These are phyloP conservation scores for Lynx canadensis DNA, from an alignment of 2,113 vertebrate genomes.

Conservation along the genomic window DNA sequence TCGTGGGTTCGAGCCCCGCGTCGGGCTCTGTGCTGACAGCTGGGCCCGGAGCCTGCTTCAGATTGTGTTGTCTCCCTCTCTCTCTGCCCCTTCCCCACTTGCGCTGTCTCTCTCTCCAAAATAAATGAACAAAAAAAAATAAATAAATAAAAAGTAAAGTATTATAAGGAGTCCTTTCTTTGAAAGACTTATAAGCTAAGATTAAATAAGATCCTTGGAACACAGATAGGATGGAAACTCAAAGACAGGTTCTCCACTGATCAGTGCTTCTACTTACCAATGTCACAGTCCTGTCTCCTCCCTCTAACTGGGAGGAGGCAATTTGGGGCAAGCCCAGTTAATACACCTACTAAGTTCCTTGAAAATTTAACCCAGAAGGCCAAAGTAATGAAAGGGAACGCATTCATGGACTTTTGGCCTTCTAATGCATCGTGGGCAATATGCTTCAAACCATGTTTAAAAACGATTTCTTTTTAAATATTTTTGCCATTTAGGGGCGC, in stretches of 20 bases:
- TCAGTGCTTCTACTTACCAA: background rate
- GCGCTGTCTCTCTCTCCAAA: too few species aligned
- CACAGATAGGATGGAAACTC: background rate
- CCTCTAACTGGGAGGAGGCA: background rate
- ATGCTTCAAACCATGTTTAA: background rate
- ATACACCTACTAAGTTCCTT: background rate
- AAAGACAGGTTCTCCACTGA: background rate
- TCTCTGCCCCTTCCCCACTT: too few species aligned
- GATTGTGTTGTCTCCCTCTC: too few species aligned
- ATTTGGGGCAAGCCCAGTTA: background rate
- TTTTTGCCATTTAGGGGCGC: background rate
- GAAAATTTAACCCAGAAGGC: constrained; percentile 19
- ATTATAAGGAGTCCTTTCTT: background rate
- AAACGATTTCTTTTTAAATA: background rate
- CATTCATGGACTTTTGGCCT: background rate
- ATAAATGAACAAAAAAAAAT: too few species aligned
- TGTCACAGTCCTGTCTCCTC: background rate
- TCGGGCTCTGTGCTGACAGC: too few species aligned
- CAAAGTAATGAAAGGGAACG: background rate
- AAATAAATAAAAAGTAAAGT: too few species aligned
- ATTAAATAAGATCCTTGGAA: background rate
- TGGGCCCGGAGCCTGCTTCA: too few species aligned
- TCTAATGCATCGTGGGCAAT: background rate
- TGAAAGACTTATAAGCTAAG: background rate
- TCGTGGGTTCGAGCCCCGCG: too few species aligned